Percentiles rank a stretch among this genome's conserved stretches.
phyloP scores from a whole-genome alignment of 2,888 invertebrate species.

The Hyalella azteca region DNA sequence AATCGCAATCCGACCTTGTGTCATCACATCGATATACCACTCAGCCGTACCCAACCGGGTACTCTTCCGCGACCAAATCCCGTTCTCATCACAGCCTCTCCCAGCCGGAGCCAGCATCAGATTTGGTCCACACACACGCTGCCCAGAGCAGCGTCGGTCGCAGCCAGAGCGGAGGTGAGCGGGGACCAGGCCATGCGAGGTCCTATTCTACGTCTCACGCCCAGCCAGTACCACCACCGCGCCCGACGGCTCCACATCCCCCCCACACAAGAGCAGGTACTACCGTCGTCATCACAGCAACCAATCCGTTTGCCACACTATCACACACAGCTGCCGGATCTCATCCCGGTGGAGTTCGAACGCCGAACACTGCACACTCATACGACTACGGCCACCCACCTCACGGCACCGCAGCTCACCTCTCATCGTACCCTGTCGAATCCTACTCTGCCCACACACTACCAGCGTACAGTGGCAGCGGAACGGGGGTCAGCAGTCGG shows the following conservation, averaged over 20 bases:
- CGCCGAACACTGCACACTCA: conserved; percentile 37
- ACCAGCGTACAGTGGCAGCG: conserved; percentile 35
- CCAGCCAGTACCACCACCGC: conserved; percentile 40
- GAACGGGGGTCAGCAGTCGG: background rate
- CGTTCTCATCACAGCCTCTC: conserved; percentile 28
- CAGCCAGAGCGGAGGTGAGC: background rate
- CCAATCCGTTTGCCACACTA: conserved; percentile 35
- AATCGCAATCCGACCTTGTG: conserved; percentile 37
- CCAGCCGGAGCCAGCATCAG: conserved; percentile 33
- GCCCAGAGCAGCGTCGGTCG: conserved; percentile 11
- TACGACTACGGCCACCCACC: conserved; percentile 33
- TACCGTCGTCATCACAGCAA: conserved; percentile 39
- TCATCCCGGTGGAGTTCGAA: conserved; percentile 39
- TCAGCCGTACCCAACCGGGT: conserved; percentile 32
- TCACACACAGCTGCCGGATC: conserved; percentile 19
- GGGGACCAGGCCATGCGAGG: conserved; percentile 17
- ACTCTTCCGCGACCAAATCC: conserved; percentile 32
- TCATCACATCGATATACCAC: conserved; percentile 35
- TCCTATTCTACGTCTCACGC: conserved; percentile 40
- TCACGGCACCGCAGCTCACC: conserved; percentile 33
- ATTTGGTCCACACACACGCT: conserved; percentile 28
- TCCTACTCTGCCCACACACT: conserved; percentile 38
- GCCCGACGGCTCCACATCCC: conserved; percentile 37
- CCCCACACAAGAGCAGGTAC: conserved; percentile 18
- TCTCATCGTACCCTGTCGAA: conserved; percentile 8